Conservation (phyloP, 2,797 vertebrate species). For the Epinephelus malabaricus region DNA sequence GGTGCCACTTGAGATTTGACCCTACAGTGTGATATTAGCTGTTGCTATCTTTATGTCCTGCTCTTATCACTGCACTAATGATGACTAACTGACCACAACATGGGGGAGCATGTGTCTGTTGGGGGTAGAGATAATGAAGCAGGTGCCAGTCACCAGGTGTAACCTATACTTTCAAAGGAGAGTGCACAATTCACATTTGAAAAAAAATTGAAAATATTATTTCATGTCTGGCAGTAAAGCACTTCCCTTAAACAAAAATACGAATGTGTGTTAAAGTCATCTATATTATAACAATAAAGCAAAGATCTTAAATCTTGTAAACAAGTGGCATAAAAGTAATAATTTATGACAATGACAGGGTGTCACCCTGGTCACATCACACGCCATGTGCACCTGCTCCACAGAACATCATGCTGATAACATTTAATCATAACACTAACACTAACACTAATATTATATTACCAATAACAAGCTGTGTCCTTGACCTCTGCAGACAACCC, state of each 20-base stretch:
- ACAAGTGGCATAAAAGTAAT: not conserved
- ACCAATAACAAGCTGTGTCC: slow-evolving; percentile 16
- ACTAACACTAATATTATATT: not conserved
- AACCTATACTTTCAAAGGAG: slow-evolving; percentile 14
- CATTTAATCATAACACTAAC: not conserved
- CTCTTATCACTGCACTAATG: slow-evolving; percentile 58
- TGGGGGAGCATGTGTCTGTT: not conserved
- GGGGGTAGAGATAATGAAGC: slow-evolving; percentile 20
- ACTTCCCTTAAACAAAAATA: slow-evolving; percentile 4
- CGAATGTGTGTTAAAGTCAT: not conserved
- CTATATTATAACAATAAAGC: not conserved
- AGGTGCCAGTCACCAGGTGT: not conserved
- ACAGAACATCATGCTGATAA: not conserved
- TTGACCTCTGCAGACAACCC: slow-evolving; percentile 90
- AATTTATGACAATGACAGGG: not conserved
- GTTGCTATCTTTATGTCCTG: slow-evolving; percentile 40
- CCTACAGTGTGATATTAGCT: slow-evolving; percentile 11
- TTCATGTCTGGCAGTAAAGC: not conserved
- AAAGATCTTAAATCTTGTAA: not conserved
- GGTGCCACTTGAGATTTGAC: slow-evolving; percentile 21
- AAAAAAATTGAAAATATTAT: not conserved
- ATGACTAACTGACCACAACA: slow-evolving; percentile 29
- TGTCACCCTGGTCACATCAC: not conserved
- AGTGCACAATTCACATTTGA: not conserved
- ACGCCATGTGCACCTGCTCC: not conserved